phyloP scores from a whole-genome alignment of 2,888 invertebrate genomes.

The Parnassius smintheus region DNA sequence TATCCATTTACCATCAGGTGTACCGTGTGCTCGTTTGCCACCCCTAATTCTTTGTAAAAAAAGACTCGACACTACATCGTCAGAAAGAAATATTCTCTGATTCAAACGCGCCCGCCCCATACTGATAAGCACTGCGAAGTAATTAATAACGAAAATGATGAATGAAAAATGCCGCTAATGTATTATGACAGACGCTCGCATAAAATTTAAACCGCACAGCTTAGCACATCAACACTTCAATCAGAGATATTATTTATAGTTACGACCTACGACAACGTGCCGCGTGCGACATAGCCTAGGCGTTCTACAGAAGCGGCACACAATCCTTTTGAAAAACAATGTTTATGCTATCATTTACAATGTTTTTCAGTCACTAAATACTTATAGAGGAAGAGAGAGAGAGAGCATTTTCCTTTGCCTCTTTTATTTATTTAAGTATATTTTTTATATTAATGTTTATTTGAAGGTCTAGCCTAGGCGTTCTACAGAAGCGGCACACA shows the following conservation, averaged over 20 bases:
- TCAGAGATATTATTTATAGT: conserved; percentile 41
- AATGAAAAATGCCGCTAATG: conserved; percentile 24
- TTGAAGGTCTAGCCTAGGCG: conserved; percentile 29
- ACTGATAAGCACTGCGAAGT: neutral
- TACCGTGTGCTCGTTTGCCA: too few relatives aligned
- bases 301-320: conserved; percentile 11
- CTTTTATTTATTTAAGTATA: too few relatives aligned
- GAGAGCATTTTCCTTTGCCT: too few relatives aligned
- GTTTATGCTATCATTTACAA: too few relatives aligned
- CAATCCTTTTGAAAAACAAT: neutral
- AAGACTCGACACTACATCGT: too few relatives aligned
- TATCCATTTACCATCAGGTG: too few relatives aligned
- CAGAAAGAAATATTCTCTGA: too few relatives aligned
- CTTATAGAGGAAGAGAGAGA: too few relatives aligned
- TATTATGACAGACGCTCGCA: conserved; percentile 33
- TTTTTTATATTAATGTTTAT: too few relatives aligned
- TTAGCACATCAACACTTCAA: conserved; percentile 33
- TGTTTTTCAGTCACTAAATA: too few relatives aligned
- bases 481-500: conserved; percentile 10
- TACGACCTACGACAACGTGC: conserved; percentile 45
- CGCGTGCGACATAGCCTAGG: conserved; percentile 34
- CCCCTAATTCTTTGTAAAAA: too few relatives aligned
- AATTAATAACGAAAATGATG: conserved; percentile 11
- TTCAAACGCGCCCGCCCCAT: too few relatives aligned
- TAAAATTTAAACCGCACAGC: conserved; percentile 29